Evolutionary conservation across 2,888 invertebrate genomes (phyloP), one percentile per base, ranked within the genome.

Genomic region (Brachypterus glaber): DNA sequence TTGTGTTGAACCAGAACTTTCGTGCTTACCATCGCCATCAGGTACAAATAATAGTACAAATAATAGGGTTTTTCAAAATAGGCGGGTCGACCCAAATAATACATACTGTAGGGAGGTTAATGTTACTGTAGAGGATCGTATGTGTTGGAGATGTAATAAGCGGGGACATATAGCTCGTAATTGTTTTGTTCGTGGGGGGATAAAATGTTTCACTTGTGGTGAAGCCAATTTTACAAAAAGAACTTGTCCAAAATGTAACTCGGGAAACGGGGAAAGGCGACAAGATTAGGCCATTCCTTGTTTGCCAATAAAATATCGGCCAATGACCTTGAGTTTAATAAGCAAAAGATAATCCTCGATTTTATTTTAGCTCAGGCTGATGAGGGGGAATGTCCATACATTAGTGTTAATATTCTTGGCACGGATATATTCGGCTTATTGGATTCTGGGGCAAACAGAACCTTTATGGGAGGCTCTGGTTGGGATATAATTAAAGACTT

Each of bases 1-100:
- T 29, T 16, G 15, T 40, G 3, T 30, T 40, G 36, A 33, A 36
- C 40, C 33, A 8, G 33, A 41, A n/a, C 31, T 34, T 24, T 37
- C 37, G 12, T 37, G n/a, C n/a, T n/a, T n/a, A n/a, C n/a, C n/a
- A n/a, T n/a, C n/a, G n/a, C n/a, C n/a, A n/a, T n/a, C n/a, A n/a
- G n/a, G n/a, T n/a, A n/a, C n/a, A n/a, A n/a, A n/a, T n/a, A n/a
- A n/a, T n/a, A n/a, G n/a, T n/a, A n/a, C n/a, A n/a, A n/a, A n/a
- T n/a, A n/a, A n/a, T n/a, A n/a, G n/a, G n/a, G n/a, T n/a, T n/a
- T n/a, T n/a, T n/a, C n/a, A n/a, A n/a, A n/a, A n/a, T n/a, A n/a
- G n/a, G n/a, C n/a, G n/a, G n/a, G n/a, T n/a, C n/a, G n/a, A n/a
- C n/a, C n/a, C n/a, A n/a, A n/a, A n/a, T n/a, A n/a, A n/a, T n/a